These are phyloP conservation scores for Ammospiza maritima DNA, from an alignment of 2,797 vertebrate genomes.

Conservation along the genomic window DNA sequence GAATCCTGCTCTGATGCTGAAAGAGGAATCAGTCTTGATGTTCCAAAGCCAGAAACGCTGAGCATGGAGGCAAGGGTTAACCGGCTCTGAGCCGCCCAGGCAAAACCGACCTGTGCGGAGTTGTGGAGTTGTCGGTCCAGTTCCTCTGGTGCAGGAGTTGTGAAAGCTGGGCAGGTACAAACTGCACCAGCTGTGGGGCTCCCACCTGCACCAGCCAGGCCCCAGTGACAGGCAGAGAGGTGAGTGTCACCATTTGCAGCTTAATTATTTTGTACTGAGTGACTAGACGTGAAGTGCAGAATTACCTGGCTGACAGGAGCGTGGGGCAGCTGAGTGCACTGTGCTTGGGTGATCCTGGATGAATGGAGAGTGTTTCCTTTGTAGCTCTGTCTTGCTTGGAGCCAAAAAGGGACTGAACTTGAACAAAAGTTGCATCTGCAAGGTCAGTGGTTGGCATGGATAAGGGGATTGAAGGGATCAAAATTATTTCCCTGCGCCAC, in stretches of 20 bases:
- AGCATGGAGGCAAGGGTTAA: conserved; percentile 22
- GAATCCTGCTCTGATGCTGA: neutral
- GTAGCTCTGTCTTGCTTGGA: conserved; percentile 29
- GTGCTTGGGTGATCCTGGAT: neutral
- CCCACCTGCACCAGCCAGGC: neutral
- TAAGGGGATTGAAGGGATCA: conserved; percentile 68
- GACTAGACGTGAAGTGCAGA: neutral
- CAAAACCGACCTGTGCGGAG: neutral
- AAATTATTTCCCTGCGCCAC: conserved; percentile 48
- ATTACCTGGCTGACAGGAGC: neutral
- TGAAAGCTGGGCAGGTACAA: conserved; percentile 13
- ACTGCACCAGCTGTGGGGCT: neutral
- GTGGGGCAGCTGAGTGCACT: accelerated
- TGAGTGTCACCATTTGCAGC: neutral
- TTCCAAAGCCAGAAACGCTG: neutral
- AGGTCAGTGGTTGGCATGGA: conserved; percentile 59
- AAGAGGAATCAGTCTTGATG: neutral
- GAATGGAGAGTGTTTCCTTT: neutral
- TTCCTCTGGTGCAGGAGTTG: conserved; percentile 39
- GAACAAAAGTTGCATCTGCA: conserved; percentile 60
- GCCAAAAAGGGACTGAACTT: conserved; percentile 44
- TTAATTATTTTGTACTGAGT: neutral
- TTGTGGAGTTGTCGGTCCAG: conserved; percentile 14
- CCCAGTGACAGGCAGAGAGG: neutral
- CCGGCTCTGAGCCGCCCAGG: neutral